Evolutionary conservation across 2,113 vertebrate species (phyloP).

Genomic region (Fukomys damarensis): DNA sequence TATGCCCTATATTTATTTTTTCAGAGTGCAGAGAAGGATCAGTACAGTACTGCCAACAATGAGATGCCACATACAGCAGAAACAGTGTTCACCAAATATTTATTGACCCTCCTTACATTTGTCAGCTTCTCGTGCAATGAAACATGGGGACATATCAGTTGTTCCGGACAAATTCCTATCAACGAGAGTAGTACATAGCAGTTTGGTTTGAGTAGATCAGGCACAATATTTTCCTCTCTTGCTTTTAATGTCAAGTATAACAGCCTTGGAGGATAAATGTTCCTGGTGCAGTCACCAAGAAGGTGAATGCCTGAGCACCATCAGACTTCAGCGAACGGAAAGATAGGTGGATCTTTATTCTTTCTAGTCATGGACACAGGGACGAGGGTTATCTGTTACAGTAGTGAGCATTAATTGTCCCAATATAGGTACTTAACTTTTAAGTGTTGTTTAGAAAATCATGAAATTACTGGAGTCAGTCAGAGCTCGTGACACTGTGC

Average conservation of each 20-base stretch:
- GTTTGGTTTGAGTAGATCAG: not conserved
- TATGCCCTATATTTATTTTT: not conserved
- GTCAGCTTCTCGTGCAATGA: not conserved
- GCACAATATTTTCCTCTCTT: not conserved
- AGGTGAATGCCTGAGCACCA: too few species aligned
- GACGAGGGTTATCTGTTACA: not conserved
- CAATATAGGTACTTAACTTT: not conserved
- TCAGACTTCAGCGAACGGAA: not conserved
- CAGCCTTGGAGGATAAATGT: not conserved
- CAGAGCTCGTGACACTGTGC: not conserved
- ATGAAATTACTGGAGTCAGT: not conserved
- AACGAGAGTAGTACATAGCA: not conserved
- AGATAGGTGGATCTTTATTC: not conserved
- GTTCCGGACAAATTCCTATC: not conserved
- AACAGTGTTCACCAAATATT: not conserved
- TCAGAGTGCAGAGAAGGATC: not conserved
- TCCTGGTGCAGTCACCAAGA: not conserved
- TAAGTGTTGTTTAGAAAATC: not conserved
- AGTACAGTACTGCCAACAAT: not conserved
- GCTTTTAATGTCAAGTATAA: not conserved
- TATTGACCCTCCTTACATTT: not conserved
- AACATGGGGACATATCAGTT: not conserved
- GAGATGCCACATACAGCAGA: not conserved
- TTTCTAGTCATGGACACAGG: not conserved
- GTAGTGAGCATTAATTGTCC: not conserved